Evolutionary conservation across 2,888 invertebrate species (phyloP).

Genomic region (Macropis europaea): DNA sequence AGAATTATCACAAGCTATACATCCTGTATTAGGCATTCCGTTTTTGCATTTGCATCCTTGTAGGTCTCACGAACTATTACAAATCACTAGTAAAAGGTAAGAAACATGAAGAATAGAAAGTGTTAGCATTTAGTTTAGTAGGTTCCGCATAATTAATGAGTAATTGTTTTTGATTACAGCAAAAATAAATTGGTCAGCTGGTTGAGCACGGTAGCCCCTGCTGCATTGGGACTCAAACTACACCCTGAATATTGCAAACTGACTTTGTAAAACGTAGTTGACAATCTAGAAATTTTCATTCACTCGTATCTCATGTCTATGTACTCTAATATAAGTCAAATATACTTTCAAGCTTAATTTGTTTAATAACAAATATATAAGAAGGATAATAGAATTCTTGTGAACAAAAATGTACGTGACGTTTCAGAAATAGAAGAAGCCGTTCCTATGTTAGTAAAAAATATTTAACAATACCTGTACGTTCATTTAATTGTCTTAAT

Average conservation of each 20-base stretch:
- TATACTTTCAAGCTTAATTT: too few species aligned
- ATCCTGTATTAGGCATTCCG: conserved; percentile 73
- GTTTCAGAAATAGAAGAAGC: too few species aligned
- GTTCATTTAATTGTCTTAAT: background rate
- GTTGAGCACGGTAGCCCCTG: conserved; percentile 73
- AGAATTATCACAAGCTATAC: conserved; percentile 76
- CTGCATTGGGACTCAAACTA: conserved; percentile 70
- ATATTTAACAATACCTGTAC: background rate
- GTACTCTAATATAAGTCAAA: too few species aligned
- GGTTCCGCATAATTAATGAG: background rate
- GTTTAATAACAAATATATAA: too few species aligned
- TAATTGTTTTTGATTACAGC: conserved; percentile 59
- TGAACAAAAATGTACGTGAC: too few species aligned
- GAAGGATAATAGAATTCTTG: too few species aligned
- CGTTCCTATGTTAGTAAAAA: too few species aligned
- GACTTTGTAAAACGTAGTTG: conserved; percentile 46
- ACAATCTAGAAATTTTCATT: too few species aligned
- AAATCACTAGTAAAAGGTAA: conserved; percentile 70
- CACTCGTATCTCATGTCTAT: too few species aligned
- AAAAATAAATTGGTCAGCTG: conserved; percentile 76
- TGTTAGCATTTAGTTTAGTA: too few species aligned
- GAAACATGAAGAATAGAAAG: background rate
- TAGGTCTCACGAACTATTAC: conserved; percentile 71
- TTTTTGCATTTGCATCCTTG: conserved; percentile 76
- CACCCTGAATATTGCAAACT: conserved; percentile 68